Base-by-base conservation (phyloP, 2,797 vertebrate genomes). In the Aplochiton taeniatus region DNA sequence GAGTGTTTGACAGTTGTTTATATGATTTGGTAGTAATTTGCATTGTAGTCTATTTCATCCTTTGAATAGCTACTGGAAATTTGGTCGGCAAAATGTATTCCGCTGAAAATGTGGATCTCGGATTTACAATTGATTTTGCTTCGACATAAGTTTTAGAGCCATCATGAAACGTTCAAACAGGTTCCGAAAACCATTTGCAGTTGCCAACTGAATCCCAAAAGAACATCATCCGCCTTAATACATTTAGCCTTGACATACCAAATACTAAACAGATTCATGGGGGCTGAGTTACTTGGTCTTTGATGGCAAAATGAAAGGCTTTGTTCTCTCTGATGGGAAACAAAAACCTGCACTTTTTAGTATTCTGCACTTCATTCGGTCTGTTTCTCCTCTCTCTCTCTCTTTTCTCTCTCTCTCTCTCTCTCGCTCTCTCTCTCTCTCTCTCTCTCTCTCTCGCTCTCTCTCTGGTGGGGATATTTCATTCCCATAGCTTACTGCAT, bases 331-430 rank as follows among this genome's bases (percentile, higher is more conserved):
- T n/a, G 8, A 17, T 54, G 61, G 13, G 46, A 42, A 48, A 55
- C 43, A n/a, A 9, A 64, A 75, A 59, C 48, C 1, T 68, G 63
- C 48, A 19, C 53, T 65, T 71, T 64, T 74, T 77, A 69, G 46
- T 70, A 69, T 81, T 78, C 65, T 20, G 20, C 72, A 72, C 46
- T 49, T 77, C 31, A 47, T n/a, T 71, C 31, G 61, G 31, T 75
- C 58, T 61, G 41, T 67, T 60, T 70, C 76, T 63, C 67, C 62
- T 70, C 76, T 62, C 58, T 51, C 42, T 63, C 42, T 75, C 58
- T 67, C 51, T 31, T 64, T 41, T 61, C 43, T 67, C 62, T 70
- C 76, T 63, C 58, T 52, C 12, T 65, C 73, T 60, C 72, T 66
- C 57, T 52, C 43, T 45, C 10, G 18, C 61, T 8, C 42, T 44